phyloP scores from a whole-genome alignment of 2,797 vertebrate genomes.

The Cynodonichthys magdalenae region DNA sequence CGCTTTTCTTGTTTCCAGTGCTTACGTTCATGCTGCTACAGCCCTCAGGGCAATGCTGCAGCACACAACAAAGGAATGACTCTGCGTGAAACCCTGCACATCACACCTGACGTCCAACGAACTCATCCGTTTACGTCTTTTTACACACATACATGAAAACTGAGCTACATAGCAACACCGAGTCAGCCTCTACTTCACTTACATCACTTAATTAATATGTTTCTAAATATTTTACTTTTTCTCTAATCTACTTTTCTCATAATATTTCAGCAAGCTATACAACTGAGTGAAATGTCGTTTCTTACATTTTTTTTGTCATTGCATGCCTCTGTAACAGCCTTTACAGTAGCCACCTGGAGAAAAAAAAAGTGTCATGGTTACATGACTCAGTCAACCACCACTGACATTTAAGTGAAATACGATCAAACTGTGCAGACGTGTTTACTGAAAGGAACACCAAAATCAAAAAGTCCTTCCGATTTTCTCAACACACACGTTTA shows the following conservation, averaged over 20 bases:
- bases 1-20: constrained; percentile 78
- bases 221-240: background rate
- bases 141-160: background rate
- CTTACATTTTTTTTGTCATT: constrained; percentile 7
- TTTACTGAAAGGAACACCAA: constrained; percentile 36
- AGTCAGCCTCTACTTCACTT: background rate
- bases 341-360: constrained; percentile 7
- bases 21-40: constrained; percentile 46
- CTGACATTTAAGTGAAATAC: constrained; percentile 35
- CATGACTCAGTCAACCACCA: constrained; percentile 39
- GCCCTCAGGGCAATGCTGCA: constrained; percentile 54
- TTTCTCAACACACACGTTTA: background rate
- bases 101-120: constrained; percentile 50
- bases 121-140: background rate
- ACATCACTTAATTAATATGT: too few species aligned
- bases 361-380: constrained; percentile 18
- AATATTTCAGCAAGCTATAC: constrained; percentile 9
- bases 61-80: constrained; percentile 59
- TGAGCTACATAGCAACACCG: constrained; percentile 5
- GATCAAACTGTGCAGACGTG: constrained; percentile 32
- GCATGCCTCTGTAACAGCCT: constrained; percentile 2
- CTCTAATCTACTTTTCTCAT: background rate
- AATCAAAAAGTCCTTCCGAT: constrained; percentile 33
- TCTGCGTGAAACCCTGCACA: constrained; percentile 42
- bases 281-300: too few species aligned